phyloP scores from a whole-genome alignment of 2,797 vertebrate genomes.

The Podargus strigoides region DNA sequence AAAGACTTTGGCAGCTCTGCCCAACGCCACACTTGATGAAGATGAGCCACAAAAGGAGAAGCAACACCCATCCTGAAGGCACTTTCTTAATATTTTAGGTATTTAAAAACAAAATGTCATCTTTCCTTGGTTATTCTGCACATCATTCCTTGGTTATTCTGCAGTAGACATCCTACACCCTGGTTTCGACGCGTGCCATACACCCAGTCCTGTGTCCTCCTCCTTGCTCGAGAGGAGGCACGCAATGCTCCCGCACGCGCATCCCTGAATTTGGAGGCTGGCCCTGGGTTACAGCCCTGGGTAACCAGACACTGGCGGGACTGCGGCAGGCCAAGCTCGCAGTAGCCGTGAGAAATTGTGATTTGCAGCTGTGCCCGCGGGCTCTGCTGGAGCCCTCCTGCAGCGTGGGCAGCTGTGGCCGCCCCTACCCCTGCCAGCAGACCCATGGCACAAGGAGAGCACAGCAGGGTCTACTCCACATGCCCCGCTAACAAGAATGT shows the following conservation, averaged over 20 bases:
- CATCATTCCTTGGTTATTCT: neutral
- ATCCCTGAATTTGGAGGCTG: neutral
- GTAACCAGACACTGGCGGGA: neutral
- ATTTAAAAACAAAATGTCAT: neutral
- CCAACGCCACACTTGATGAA: neutral
- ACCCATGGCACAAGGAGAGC: fast-evolving
- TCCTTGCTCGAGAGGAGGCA: neutral
- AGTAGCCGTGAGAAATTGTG: neutral
- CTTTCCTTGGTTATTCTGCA: fast-evolving
- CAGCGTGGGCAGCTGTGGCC: neutral
- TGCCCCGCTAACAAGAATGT: neutral
- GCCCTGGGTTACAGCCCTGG: neutral
- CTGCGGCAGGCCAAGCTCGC: neutral
- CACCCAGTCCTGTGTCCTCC: fast-evolving
- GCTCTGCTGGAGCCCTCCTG: neutral
- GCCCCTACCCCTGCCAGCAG: neutral
- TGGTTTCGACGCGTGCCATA: fast-evolving
- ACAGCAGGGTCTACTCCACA: fast-evolving
- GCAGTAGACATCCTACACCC: neutral
- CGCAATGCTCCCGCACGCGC: fast-evolving
- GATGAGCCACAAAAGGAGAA: neutral
- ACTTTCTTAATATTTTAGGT: neutral
- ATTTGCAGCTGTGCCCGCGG: fast-evolving
- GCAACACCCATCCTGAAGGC: neutral
- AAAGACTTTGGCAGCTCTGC: neutral